Percentiles rank a stretch among this genome's conserved stretches.
Evolutionary conservation across 2,113 vertebrate species (phyloP).

Genomic region (Oophaga pumilio): DNA sequence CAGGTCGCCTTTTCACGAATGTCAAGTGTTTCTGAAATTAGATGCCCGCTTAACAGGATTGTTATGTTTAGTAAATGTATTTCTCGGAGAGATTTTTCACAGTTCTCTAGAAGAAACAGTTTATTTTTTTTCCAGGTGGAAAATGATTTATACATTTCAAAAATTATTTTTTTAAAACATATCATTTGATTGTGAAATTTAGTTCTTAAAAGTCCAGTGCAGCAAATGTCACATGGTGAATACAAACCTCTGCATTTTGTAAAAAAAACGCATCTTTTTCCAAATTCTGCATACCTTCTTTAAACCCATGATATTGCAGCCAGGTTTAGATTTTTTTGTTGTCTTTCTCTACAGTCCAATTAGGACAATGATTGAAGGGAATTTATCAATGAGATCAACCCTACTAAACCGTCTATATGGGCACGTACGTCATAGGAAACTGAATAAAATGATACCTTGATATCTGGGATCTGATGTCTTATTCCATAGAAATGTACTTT

Average conservation of each 20-base stretch:
- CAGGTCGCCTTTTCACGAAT: constrained; percentile 7
- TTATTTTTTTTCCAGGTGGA: background rate
- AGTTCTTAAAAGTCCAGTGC: background rate
- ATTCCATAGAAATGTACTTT: too few relatives aligned
- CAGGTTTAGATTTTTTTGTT: too few relatives aligned
- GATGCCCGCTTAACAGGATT: background rate
- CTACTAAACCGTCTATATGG: too few relatives aligned
- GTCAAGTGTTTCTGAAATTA: constrained; percentile 28
- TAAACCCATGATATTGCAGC: too few relatives aligned
- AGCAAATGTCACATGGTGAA: background rate
- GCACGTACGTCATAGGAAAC: too few relatives aligned
- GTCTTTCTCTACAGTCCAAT: too few relatives aligned
- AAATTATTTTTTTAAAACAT: background rate
- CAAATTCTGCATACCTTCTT: too few relatives aligned
- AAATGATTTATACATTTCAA: background rate
- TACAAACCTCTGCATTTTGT: background rate
- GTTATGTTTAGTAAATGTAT: constrained; percentile 2
- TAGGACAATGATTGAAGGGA: too few relatives aligned
- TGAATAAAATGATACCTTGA: too few relatives aligned
- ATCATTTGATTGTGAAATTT: background rate
- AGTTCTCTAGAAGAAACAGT: background rate
- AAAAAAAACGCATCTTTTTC: too few relatives aligned
- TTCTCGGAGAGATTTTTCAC: background rate
- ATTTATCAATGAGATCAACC: too few relatives aligned
- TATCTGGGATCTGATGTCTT: too few relatives aligned